Conservation (phyloP, 2,113 vertebrate genomes). For the Lathamus discolor region DNA sequence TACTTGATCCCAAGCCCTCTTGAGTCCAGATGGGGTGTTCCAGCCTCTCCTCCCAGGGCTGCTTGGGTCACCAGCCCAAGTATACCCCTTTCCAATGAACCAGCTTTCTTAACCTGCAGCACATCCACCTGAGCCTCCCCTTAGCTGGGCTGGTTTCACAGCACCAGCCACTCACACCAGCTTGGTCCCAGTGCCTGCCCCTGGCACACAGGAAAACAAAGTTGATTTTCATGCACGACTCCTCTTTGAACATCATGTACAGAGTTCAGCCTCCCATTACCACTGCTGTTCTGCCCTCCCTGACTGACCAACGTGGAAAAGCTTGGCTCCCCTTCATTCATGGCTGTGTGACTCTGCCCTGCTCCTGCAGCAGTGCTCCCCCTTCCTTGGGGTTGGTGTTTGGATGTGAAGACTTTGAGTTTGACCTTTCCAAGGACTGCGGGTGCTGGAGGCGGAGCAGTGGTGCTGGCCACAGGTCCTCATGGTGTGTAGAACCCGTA, state of each 20-base stretch:
- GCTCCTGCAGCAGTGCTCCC: neutral
- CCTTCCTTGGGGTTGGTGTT: neutral
- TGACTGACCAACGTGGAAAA: neutral
- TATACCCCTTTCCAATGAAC: neutral
- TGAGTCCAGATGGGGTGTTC: neutral
- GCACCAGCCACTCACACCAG: neutral
- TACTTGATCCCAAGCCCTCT: neutral
- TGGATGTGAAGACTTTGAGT: neutral
- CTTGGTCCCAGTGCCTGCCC: neutral
- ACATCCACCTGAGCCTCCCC: neutral
- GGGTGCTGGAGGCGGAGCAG: neutral
- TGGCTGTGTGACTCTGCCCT: neutral
- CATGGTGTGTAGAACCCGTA: slow-evolving; percentile 37
- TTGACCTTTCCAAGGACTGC: neutral
- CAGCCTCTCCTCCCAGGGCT: neutral
- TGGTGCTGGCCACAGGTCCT: slow-evolving; percentile 50
- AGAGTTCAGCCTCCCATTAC: neutral
- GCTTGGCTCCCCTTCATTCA: neutral
- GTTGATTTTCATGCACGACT: neutral
- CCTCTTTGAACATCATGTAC: neutral
- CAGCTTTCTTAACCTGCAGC: neutral
- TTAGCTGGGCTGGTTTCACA: slow-evolving; percentile 1
- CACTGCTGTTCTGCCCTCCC: neutral
- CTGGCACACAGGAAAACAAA: neutral
- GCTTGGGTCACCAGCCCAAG: neutral